Evolutionary conservation across 2,797 vertebrate species (phyloP), one percentile per base, ranked within the genome.

Genomic region (Sorex maritimensis): DNA sequence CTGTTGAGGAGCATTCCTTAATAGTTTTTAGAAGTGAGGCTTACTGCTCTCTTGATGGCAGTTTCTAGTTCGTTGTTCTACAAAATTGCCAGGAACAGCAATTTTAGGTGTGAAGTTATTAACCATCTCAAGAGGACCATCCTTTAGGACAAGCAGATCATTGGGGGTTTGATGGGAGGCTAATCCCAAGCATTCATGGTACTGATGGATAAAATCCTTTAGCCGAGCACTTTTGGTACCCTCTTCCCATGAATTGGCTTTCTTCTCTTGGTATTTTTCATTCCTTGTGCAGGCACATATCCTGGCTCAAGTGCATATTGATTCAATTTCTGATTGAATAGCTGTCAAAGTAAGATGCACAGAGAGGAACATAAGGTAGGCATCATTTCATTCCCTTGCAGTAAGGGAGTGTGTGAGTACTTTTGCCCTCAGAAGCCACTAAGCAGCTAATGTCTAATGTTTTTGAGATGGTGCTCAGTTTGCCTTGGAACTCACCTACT

Each of bases 41-140:
- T 86, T 94, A 93, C 91, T 93, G 67, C 69, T 94, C 95, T 95
- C 94, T 94, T 84, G 96, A 85, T 94, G 92, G 68, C 68, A 88
- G 0, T 96, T 95, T 90, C 89, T 95, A 94, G 91, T 52, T 68
- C 13, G 0, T 94, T 95, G 93, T 92, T 95, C 58, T 68, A 63
- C 81, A 41, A 87, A 90, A 69, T 85, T 92, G 92, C 74, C 91
- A 83, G 85, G 68, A 93, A 83, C 72, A 95, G 91, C 0, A 7
- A 78, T 80, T 87, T 95, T 92, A 90, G 84, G 23, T 94, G 81
- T 86, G 91, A 52, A 65, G 72, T 91, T 94, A 91, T 95, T 91
- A 95, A 89, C 86, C 52, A 94, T 84, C 94, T 94, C 85, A 19
- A 73, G 75, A 85, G 94, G 81, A 63, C 72, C 86, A 58, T 96